Conservation (phyloP, 2,113 vertebrate species). For the Riparia riparia region DNA sequence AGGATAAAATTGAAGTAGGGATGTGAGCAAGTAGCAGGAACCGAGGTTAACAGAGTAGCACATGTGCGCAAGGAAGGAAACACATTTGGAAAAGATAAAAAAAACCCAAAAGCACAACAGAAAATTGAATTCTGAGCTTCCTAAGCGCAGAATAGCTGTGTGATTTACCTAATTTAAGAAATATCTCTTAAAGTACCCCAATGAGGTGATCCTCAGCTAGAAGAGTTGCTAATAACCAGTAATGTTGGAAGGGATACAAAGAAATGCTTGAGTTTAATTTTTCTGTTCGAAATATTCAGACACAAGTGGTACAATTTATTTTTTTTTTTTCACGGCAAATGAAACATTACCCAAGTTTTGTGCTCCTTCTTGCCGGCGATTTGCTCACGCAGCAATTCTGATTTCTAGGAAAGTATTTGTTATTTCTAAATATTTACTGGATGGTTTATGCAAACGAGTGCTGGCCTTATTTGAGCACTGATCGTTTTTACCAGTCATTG, state of each 20-base stretch:
- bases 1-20: not conserved
- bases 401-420: conserved; percentile 17
- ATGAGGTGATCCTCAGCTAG: not conserved
- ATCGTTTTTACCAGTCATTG: not conserved
- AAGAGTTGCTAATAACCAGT: not conserved
- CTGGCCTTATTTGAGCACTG: not conserved
- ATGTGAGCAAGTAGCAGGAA: not conserved
- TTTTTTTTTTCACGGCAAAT: not conserved
- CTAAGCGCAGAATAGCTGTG: not conserved
- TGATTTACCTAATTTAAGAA: not conserved
- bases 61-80: not conserved
- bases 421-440: conserved; percentile 47
- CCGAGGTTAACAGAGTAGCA: not conserved
- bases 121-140: not conserved
- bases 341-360: not conserved
- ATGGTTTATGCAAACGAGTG: not conserved
- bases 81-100: not conserved
- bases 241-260: not conserved
- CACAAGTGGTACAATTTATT: not conserved
- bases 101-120: fast-evolving
- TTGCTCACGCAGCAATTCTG: not conserved
- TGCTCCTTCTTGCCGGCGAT: not conserved
- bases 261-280: not conserved
- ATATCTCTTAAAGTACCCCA: not conserved
- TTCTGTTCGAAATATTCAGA: not conserved